Conservation (phyloP, 2,797 vertebrate genomes). For the Thunnus albacares region DNA sequence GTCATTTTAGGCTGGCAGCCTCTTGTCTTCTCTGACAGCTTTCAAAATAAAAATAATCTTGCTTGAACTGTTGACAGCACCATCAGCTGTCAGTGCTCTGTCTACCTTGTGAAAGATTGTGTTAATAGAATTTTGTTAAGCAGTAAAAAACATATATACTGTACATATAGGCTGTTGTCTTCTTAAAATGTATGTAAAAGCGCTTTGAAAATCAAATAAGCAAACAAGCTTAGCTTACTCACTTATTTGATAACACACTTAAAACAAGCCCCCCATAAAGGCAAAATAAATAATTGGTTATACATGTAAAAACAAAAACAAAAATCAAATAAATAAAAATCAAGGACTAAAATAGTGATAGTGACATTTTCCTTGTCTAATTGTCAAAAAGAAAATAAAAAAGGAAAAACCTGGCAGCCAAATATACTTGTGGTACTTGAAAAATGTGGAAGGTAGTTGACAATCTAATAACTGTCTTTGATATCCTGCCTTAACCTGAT, state of each 20-base stretch:
- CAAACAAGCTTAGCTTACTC: not conserved
- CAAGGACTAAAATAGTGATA: not conserved
- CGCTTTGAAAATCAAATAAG: not conserved
- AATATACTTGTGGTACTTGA: not conserved
- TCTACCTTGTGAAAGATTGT: not conserved
- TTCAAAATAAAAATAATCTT: constrained; percentile 25
- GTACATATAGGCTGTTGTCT: not conserved
- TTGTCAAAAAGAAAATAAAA: not conserved
- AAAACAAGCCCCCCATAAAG: not conserved
- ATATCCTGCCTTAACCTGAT: not conserved
- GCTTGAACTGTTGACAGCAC: constrained; percentile 10
- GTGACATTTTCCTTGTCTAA: not conserved
- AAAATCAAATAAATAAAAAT: not conserved
- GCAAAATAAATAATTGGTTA: not conserved
- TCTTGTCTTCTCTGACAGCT: constrained; percentile 37
- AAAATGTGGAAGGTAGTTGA: not conserved
- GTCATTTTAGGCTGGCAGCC: constrained; percentile 17
- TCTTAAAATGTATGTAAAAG: not conserved
- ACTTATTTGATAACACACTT: not conserved
- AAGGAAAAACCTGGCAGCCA: not conserved
- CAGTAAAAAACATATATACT: not conserved
- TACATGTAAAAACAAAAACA: not conserved
- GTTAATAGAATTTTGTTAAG: constrained; percentile 12
- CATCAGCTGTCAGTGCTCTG: not conserved
- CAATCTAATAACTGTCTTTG: constrained; percentile 10